Evolutionary conservation across 2,113 vertebrate species (phyloP).

Genomic region (Microtus montanus): DNA sequence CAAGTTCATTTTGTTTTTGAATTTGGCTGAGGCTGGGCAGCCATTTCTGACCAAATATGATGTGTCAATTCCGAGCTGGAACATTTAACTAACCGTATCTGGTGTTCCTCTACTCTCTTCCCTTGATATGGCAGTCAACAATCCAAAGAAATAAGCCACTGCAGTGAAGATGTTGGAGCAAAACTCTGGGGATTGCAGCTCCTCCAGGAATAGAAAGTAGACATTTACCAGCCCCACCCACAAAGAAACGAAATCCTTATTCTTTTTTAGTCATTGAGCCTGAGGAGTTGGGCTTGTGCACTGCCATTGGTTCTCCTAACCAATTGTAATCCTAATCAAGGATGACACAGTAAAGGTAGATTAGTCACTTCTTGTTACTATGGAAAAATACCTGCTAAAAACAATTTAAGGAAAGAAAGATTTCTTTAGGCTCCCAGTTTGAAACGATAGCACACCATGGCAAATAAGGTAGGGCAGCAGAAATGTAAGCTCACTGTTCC

Average conservation of each 20-base stretch:
- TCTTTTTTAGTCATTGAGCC: neutral
- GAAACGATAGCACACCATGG: neutral
- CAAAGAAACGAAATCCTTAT: neutral
- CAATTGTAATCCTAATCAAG: neutral
- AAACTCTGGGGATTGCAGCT: neutral
- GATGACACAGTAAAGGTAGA: neutral
- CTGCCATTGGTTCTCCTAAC: neutral
- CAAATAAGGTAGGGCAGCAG: neutral
- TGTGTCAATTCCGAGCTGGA: neutral
- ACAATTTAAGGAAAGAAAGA: neutral
- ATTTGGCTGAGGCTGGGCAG: neutral
- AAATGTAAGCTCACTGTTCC: neutral
- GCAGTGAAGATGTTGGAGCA: neutral
- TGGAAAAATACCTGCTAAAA: neutral
- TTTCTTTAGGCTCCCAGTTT: neutral
- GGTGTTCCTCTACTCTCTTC: neutral
- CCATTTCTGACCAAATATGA: neutral
- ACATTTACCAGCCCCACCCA: accelerated
- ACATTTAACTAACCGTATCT: neutral
- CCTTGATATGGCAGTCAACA: neutral
- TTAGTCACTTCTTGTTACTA: neutral
- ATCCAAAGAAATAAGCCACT: neutral
- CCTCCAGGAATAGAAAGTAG: too few relatives aligned
- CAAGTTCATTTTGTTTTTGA: neutral
- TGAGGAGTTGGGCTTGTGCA: neutral